These are phyloP conservation scores for Drosophila buzzatii DNA, from an alignment of 2,888 invertebrate species.

Conservation along the genomic window DNA sequence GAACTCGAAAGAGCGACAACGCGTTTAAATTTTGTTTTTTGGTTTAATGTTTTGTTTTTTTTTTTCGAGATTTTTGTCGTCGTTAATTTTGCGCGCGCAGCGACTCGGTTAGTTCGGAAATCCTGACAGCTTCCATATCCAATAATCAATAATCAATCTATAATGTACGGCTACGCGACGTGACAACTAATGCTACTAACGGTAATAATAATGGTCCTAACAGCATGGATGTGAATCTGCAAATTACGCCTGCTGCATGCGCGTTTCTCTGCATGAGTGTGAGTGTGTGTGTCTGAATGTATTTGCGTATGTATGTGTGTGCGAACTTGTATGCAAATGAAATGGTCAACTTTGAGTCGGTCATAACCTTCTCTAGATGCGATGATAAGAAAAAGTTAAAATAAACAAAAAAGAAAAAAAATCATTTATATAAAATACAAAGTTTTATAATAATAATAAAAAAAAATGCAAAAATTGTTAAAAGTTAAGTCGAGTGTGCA, in stretches of 20 bases:
- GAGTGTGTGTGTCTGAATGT: neutral
- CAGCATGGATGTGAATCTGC: slow-evolving; percentile 13
- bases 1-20: slow-evolving; percentile 64
- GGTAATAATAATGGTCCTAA: slow-evolving; percentile 19
- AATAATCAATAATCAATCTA: slow-evolving; percentile 25
- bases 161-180: slow-evolving; percentile 40
- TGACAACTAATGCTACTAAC: slow-evolving; percentile 30
- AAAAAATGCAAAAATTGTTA: slow-evolving; percentile 50
- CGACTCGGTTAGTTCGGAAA: slow-evolving; percentile 19
- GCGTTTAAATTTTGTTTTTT: slow-evolving; percentile 47
- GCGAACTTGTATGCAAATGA: slow-evolving; percentile 21
- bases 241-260: slow-evolving; percentile 3
- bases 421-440: slow-evolving; percentile 12
- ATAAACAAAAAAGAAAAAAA: slow-evolving; percentile 8
- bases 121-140: slow-evolving; percentile 5
- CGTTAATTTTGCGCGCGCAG: slow-evolving; percentile 54
- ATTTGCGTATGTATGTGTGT: slow-evolving; percentile 10
- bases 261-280: slow-evolving; percentile 12
- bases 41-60: slow-evolving; percentile 22
- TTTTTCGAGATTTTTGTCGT: slow-evolving; percentile 32
- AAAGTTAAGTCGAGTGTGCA: slow-evolving; percentile 54
- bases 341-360: slow-evolving; percentile 40
- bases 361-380: slow-evolving; percentile 45
- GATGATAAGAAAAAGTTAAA: slow-evolving; percentile 21
- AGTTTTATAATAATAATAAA: neutral